These are phyloP conservation scores for Dendrocopos noguchii DNA, from an alignment of 2,113 vertebrate genomes.

Conservation along the genomic window DNA sequence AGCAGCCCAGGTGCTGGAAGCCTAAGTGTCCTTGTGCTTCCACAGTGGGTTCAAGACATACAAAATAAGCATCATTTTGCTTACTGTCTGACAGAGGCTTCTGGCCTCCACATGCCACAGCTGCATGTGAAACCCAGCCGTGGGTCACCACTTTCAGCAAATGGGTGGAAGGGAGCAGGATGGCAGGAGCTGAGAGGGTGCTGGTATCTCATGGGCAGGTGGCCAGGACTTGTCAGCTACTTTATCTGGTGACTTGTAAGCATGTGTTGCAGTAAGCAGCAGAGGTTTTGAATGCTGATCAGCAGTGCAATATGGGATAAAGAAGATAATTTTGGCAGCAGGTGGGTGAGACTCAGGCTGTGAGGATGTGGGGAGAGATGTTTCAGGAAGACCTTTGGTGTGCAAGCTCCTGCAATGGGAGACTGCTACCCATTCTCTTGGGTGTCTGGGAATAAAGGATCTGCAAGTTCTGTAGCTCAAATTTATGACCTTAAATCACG, in stretches of 20 bases:
- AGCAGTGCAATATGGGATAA: neutral
- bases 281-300: neutral
- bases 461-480: neutral
- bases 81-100: neutral
- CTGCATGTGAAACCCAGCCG: neutral
- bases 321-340: neutral
- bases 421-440: neutral
- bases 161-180: neutral
- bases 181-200: neutral
- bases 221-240: neutral
- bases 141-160: neutral
- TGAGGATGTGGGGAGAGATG: neutral
- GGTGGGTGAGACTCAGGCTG: neutral
- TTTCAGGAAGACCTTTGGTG: neutral
- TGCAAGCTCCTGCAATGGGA: neutral
- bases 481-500: neutral
- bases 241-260: fast-evolving
- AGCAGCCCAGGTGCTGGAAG: neutral
- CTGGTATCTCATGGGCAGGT: neutral
- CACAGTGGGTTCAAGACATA: fast-evolving
- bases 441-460: neutral
- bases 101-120: fast-evolving
- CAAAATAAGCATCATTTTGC: neutral
- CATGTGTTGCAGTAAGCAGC: neutral
- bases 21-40: neutral